phyloP scores from a whole-genome alignment of 92 coral and sea anemone species.

The Heteractis magnifica region DNA sequence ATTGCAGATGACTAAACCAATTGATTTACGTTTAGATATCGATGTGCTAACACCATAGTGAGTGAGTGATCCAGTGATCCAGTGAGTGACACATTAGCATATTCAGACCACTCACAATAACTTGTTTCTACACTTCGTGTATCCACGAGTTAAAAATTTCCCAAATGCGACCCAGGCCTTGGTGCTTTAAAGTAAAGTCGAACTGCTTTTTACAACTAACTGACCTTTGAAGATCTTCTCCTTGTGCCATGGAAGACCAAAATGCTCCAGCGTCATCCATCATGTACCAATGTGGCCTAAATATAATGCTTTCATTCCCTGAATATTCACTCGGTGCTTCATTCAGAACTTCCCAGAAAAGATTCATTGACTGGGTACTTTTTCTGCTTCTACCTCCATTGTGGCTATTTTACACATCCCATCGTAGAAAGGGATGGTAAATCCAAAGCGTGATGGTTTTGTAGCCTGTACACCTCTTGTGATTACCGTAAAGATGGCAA shows the following conservation, averaged over 20 bases:
- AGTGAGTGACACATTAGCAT: too few species aligned
- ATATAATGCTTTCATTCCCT: conserved; percentile 11
- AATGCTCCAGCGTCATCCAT: conserved; percentile 60
- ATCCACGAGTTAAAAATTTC: too few species aligned
- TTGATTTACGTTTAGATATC: too few species aligned
- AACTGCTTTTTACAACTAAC: conserved; percentile 49
- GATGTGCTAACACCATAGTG: too few species aligned
- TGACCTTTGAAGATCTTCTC: conserved; percentile 37
- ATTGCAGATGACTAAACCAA: too few species aligned
- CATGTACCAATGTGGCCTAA: conserved; percentile 48
- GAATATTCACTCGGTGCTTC: conserved; percentile 35
- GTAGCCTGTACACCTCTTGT: conserved; percentile 60
- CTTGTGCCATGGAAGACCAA: conserved; percentile 42
- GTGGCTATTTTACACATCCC: conserved; percentile 54
- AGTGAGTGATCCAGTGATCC: too few species aligned
- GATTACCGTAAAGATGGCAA: conserved; percentile 61
- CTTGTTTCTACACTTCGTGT: too few species aligned
- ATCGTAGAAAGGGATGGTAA: conserved; percentile 45
- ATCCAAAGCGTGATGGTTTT: conserved; percentile 53
- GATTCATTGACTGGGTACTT: conserved; percentile 26
- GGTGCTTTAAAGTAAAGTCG: conserved; percentile 19
- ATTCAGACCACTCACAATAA: too few species aligned
- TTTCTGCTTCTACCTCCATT: conserved; percentile 55
- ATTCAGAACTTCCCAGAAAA: conserved; percentile 54
- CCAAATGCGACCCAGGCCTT: too few species aligned